Evolutionary conservation across 92 coral and sea anemone species (phyloP).

Genomic region (Muricea muricata): DNA sequence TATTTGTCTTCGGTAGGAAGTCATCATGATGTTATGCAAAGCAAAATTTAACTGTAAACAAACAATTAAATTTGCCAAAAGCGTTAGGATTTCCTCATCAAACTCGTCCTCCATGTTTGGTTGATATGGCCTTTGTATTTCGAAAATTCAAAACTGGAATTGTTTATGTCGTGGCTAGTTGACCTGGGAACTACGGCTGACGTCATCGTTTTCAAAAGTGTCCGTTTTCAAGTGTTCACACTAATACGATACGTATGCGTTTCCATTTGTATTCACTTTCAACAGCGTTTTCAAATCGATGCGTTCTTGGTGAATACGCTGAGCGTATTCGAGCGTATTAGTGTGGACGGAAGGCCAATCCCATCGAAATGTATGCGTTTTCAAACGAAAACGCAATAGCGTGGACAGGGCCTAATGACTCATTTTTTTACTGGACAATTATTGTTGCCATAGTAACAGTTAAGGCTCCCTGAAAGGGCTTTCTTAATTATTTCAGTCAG

Average conservation of each 20-base stretch:
- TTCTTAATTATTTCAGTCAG: constrained; percentile 7
- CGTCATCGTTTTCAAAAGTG: too few relatives aligned
- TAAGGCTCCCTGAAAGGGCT: constrained; percentile 2
- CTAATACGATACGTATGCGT: constrained; percentile 32
- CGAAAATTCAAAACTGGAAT: too few relatives aligned
- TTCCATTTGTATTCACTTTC: constrained; percentile 42
- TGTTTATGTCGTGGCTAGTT: too few relatives aligned
- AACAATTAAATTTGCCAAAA: too few relatives aligned
- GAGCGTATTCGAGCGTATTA: constrained; percentile 19
- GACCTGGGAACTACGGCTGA: too few relatives aligned
- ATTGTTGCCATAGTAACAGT: constrained; percentile 37
- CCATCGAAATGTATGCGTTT: too few relatives aligned
- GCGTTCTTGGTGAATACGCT: constrained; percentile 34
- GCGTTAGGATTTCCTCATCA: too few relatives aligned
- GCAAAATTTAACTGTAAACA: neutral
- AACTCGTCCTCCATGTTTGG: too few relatives aligned
- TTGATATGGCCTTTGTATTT: too few relatives aligned
- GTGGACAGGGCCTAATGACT: too few relatives aligned
- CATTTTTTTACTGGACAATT: too few relatives aligned
- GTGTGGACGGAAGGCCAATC: neutral
- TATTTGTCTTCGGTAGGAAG: neutral
- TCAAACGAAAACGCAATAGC: too few relatives aligned
- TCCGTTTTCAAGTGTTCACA: neutral
- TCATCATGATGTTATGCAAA: neutral
- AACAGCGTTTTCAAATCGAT: constrained; percentile 32